phyloP scores from a whole-genome alignment of 2,888 invertebrate species.

The Netelia virgata region DNA sequence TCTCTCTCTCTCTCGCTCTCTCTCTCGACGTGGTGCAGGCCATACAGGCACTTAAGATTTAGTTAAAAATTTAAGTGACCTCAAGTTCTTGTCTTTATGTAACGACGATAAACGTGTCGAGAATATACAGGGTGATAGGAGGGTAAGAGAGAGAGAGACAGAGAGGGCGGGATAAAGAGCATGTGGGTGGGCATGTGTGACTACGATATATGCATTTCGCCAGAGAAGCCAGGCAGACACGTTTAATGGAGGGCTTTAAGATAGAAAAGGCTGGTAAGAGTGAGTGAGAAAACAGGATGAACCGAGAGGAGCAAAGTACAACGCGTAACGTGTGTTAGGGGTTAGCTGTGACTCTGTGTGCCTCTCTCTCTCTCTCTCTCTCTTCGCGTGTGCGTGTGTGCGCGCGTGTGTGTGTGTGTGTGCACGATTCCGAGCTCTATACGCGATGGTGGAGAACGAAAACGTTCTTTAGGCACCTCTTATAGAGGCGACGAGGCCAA shows the following conservation, averaged over 20 bases:
- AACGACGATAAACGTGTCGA: conserved; percentile 42
- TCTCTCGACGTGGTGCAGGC: background rate
- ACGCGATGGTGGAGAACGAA: conserved; percentile 51
- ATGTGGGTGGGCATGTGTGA: conserved; percentile 21
- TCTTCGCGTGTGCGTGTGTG: too few relatives aligned
- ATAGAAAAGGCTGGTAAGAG: conserved; percentile 22
- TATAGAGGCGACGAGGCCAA: conserved; percentile 44
- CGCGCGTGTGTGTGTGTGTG: background rate
- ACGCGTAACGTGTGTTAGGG: background rate
- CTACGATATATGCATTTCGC: conserved; percentile 23
- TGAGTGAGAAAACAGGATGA: conserved; percentile 40
- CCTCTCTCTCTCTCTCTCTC: too few relatives aligned
- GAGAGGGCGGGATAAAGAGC: conserved; percentile 1
- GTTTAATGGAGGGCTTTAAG: conserved; percentile 59
- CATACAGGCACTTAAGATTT: conserved; percentile 41
- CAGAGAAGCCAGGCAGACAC: conserved; percentile 45
- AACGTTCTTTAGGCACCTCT: conserved; percentile 59
- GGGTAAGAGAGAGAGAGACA: conserved; percentile 9
- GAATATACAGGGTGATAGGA: conserved; percentile 14
- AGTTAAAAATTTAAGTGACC: conserved; percentile 42
- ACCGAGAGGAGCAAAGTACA: conserved; percentile 21
- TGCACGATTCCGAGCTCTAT: conserved; percentile 24
- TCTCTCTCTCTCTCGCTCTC: background rate
- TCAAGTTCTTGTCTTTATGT: conserved; percentile 23
- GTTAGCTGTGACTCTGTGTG: background rate